Conservation (phyloP, 2,888 invertebrate genomes). For the Dasypogon diadema region DNA sequence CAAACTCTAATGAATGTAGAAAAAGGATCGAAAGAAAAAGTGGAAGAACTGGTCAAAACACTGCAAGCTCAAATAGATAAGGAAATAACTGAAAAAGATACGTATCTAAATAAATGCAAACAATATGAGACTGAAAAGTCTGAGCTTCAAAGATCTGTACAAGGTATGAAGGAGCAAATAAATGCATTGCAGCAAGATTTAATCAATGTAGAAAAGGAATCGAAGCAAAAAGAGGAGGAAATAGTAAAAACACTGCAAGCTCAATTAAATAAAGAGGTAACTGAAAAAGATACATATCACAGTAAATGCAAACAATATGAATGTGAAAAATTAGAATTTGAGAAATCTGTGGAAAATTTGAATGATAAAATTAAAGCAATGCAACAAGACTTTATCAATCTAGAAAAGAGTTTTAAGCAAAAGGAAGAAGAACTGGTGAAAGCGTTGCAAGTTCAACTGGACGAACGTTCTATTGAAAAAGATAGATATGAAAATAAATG, state of each 20-base stretch:
- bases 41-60: not conserved
- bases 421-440: slow-evolving; percentile 54
- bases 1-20: no score
- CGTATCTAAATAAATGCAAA: slow-evolving; percentile 63
- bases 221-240: slow-evolving; percentile 53
- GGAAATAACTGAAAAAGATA: not conserved
- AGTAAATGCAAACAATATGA: not conserved
- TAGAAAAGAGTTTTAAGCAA: no score
- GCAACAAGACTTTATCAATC: not conserved
- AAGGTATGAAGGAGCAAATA: no score
- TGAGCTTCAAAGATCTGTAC: not conserved
- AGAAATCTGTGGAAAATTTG: slow-evolving; percentile 42
- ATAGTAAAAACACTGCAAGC: not conserved
- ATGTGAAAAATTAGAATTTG: slow-evolving; percentile 58
- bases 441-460: slow-evolving; percentile 63
- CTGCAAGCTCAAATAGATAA: not conserved
- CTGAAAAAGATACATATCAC: no score
- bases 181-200: slow-evolving; percentile 9
- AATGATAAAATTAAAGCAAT: not conserved
- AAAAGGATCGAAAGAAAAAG: not conserved
- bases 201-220: slow-evolving; percentile 49
- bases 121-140: slow-evolving; percentile 63
- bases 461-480: slow-evolving; percentile 66
- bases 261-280: not conserved
- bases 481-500: not conserved